Conservation (phyloP, 2,888 invertebrate genomes). For the Acrobasis repandana region DNA sequence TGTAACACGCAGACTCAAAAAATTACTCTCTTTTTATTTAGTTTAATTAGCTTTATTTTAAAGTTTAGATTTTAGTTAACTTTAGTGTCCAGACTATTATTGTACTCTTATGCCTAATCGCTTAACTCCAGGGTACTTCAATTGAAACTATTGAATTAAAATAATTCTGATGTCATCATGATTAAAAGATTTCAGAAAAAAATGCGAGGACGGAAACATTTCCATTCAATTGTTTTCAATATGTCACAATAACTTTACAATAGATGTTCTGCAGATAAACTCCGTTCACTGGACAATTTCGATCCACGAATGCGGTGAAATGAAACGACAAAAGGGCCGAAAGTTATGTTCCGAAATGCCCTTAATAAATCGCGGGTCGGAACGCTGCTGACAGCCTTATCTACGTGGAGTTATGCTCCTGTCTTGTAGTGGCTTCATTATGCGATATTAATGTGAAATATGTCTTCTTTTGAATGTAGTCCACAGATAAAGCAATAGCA, state of each 20-base stretch:
- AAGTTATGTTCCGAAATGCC: constrained; percentile 60
- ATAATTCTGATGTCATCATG: too few species aligned
- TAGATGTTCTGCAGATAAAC: not conserved
- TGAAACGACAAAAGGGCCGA: constrained; percentile 52
- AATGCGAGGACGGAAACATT: not conserved
- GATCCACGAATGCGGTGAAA: constrained; percentile 33
- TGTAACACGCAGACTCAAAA: too few species aligned
- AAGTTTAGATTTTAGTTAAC: too few species aligned
- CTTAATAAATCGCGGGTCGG: constrained; percentile 59
- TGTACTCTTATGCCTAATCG: too few species aligned
- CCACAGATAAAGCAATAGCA: not conserved
- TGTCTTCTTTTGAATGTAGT: not conserved
- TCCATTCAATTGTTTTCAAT: constrained; percentile 5
- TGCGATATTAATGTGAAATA: constrained; percentile 5
- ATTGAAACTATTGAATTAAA: too few species aligned
- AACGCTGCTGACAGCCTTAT: constrained; percentile 51
- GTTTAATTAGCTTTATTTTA: too few species aligned
- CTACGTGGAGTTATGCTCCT: constrained; percentile 54
- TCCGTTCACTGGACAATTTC: not conserved
- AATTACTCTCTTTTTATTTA: too few species aligned
- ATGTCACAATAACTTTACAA: not conserved
- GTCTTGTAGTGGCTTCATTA: constrained; percentile 27
- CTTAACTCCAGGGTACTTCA: too few species aligned
- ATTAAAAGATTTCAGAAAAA: too few species aligned
- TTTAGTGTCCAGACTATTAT: too few species aligned